These are phyloP conservation scores for Cotesia glomerata DNA, from an alignment of 1,140 invertebrate species.

Conservation along the genomic window DNA sequence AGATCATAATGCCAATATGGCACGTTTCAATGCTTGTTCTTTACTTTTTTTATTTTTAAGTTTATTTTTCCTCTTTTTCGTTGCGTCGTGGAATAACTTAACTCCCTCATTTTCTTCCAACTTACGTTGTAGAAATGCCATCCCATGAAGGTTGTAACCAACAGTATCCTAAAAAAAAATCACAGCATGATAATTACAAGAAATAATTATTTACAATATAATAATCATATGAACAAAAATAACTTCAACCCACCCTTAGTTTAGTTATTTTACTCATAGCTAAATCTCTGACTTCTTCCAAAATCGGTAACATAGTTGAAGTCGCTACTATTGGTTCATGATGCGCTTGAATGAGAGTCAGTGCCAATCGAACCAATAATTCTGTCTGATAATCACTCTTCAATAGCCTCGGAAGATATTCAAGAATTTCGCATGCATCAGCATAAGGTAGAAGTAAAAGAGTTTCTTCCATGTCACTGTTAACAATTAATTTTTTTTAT, in stretches of 20 bases:
- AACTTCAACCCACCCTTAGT: slow-evolving; percentile 65
- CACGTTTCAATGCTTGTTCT: slow-evolving; percentile 73
- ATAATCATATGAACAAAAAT: slow-evolving; percentile 5
- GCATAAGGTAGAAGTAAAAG: slow-evolving; percentile 85
- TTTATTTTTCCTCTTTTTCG: slow-evolving; percentile 69
- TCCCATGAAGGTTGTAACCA: slow-evolving; percentile 86
- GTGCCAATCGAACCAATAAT: slow-evolving; percentile 74
- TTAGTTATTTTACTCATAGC: slow-evolving; percentile 67
- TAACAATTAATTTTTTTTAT: slow-evolving; percentile 40
- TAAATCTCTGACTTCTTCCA: slow-evolving; percentile 72
- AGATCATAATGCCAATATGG: slow-evolving; percentile 61
- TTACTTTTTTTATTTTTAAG: slow-evolving; percentile 74
- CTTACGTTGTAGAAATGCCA: slow-evolving; percentile 77
- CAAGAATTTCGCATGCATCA: slow-evolving; percentile 79
- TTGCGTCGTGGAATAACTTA: slow-evolving; percentile 84
- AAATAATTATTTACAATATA: slow-evolving; percentile 21
- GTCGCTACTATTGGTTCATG: slow-evolving; percentile 81
- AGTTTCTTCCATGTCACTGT: slow-evolving; percentile 89
- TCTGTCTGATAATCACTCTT: slow-evolving; percentile 76
- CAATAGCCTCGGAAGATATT: slow-evolving; percentile 73
- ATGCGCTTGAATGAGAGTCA: slow-evolving; percentile 86
- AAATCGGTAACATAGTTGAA: slow-evolving; percentile 70
- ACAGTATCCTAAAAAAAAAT: slow-evolving; percentile 75
- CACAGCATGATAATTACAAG: background rate
- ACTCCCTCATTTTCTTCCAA: slow-evolving; percentile 83